Evolutionary conservation across 2,888 invertebrate species (phyloP).

Genomic region (Halocaridina rubra): DNA sequence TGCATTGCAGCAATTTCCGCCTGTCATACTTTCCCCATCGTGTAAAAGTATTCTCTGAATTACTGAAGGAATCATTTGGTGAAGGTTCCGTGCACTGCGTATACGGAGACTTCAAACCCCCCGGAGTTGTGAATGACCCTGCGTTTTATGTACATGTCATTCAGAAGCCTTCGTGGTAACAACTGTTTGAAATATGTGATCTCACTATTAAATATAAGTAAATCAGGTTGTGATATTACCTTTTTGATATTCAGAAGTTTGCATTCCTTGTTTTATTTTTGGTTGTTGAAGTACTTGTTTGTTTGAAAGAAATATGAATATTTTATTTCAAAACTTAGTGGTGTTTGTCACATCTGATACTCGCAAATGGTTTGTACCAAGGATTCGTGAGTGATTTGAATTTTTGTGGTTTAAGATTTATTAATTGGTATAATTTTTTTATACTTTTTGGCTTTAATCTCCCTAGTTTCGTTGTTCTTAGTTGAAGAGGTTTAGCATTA

Average conservation of each 20-base stretch:
- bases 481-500: too few species aligned
- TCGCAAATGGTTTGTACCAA: too few species aligned
- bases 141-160: conserved; percentile 89
- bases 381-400: too few species aligned
- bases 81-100: conserved; percentile 76
- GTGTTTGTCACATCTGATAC: too few species aligned
- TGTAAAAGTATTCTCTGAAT: conserved; percentile 77
- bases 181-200: background rate
- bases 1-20: conserved; percentile 78
- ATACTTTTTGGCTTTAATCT: too few species aligned
- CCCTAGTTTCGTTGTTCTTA: too few species aligned
- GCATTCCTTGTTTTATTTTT: background rate
- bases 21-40: conserved; percentile 90
- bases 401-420: too few species aligned
- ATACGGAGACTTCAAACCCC: conserved; percentile 83
- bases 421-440: too few species aligned
- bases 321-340: too few species aligned
- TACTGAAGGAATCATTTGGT: conserved; percentile 80
- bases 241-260: background rate
- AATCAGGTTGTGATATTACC: background rate
- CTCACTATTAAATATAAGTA: background rate
- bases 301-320: too few species aligned
- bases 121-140: conserved; percentile 76
- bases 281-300: too few species aligned
- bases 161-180: conserved; percentile 72